Percentiles rank a stretch among this genome's conserved stretches.
phyloP scores from a whole-genome alignment of 1,140 invertebrate genomes.

The Heterodera carotae region DNA sequence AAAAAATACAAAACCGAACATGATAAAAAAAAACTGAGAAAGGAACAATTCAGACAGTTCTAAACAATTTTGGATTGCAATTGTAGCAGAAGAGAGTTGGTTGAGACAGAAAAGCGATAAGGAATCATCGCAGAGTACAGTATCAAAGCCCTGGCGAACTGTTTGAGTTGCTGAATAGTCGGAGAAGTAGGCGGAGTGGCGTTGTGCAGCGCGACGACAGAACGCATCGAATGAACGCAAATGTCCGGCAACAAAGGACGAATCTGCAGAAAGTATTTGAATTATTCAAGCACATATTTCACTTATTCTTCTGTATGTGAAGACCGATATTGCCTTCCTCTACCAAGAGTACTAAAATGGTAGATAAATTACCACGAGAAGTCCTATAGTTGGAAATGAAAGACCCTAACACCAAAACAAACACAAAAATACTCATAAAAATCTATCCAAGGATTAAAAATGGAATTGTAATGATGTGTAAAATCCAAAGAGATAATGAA shows the following conservation, averaged over 20 bases:
- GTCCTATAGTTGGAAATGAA: no score
- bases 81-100: slow-evolving; percentile 50
- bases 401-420: no score
- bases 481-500: no score
- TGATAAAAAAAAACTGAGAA: not conserved
- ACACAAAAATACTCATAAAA: no score
- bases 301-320: no score
- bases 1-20: slow-evolving; percentile 7
- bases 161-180: slow-evolving; percentile 19
- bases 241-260: slow-evolving; percentile 44
- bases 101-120: slow-evolving; percentile 44
- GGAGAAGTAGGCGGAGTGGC: not conserved
- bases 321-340: no score
- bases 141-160: slow-evolving; percentile 43
- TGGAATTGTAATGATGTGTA: no score
- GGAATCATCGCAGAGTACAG: slow-evolving; percentile 49
- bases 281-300: no score
- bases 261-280: slow-evolving; percentile 31
- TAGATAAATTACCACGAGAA: no score
- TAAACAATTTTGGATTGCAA: slow-evolving; percentile 48
- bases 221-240: slow-evolving; percentile 39
- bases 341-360: no score
- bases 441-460: no score
- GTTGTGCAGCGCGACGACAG: slow-evolving; percentile 39
- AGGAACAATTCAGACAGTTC: not conserved